phyloP scores from a whole-genome alignment of 2,888 invertebrate genomes.

The Drosophila anomelani region DNA sequence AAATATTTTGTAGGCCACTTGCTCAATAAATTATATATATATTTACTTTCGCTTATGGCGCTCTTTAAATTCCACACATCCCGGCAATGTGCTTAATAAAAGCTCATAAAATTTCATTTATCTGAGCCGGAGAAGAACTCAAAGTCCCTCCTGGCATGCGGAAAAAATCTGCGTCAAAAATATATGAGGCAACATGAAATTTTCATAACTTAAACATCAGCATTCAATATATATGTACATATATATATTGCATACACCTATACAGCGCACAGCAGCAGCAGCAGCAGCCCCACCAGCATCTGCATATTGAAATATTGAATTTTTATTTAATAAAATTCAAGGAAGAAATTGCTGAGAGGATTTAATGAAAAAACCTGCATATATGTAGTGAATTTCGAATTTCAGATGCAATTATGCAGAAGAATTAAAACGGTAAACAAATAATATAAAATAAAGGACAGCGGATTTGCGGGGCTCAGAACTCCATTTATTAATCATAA shows the following conservation, averaged over 20 bases:
- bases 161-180: constrained; percentile 48
- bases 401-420: constrained; percentile 1
- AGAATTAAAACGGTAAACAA: not conserved
- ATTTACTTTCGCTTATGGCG: constrained; percentile 3
- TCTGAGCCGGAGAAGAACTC: constrained; percentile 17
- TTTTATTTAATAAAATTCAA: constrained; percentile 57
- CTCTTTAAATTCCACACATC: constrained; percentile 29
- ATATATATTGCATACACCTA: constrained; percentile 27
- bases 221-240: constrained; percentile 40
- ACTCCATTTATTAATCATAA: constrained; percentile 19
- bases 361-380: constrained; percentile 55
- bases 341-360: constrained; percentile 38
- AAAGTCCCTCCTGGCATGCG: constrained; percentile 40
- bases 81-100: constrained; percentile 17
- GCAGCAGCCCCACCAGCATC: constrained; percentile 1
- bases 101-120: constrained; percentile 48
- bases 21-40: constrained; percentile 17
- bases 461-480: not conserved
- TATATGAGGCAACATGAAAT: constrained; percentile 47
- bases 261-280: not conserved
- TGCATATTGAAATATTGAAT: constrained; percentile 52
- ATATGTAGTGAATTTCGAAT: not conserved
- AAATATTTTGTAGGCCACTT: constrained; percentile 18
- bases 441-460: not conserved
- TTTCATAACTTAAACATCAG: constrained; percentile 59